Conservation (phyloP, 2,888 invertebrate species). For the Himalopsyche japonica region DNA sequence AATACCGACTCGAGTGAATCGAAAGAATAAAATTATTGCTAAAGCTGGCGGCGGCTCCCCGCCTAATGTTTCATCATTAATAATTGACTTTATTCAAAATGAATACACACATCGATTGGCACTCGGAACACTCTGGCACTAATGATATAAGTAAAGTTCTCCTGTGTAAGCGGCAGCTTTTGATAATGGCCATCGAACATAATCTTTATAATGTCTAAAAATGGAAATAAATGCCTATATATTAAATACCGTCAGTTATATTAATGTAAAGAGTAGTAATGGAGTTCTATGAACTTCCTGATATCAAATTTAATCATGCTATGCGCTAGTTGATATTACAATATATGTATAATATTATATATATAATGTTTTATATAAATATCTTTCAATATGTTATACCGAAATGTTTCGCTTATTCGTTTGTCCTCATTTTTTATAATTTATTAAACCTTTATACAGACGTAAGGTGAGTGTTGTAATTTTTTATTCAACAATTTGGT, state of each 20-base stretch:
- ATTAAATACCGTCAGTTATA: not conserved
- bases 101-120: not conserved
- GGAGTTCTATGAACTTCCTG: constrained; percentile 1
- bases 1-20: too few relatives aligned
- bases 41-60: too few relatives aligned
- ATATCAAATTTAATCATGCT: not conserved
- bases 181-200: not conserved
- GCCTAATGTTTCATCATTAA: not conserved
- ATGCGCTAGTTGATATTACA: not conserved
- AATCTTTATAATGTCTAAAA: not conserved
- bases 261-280: not conserved
- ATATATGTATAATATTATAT: not conserved
- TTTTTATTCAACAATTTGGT: not conserved
- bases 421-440: not conserved
- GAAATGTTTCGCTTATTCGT: not conserved
- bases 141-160: not conserved
- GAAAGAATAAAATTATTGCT: too few relatives aligned
- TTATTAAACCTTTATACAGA: not conserved
- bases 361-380: not conserved
- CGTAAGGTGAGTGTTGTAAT: not conserved
- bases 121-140: not conserved
- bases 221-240: not conserved
- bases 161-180: not conserved
- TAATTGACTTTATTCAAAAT: not conserved
- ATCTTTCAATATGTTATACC: not conserved